Evolutionary conservation across 1,140 invertebrate species (phyloP).

Genomic region (fruit fly (Drosophila melanogaster)): Release_6_plus_ISO1_MT NC_004354.4:16934501-16935000

Average conservation of each 20-base stretch:
- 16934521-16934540: not conserved
- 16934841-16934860: not conserved
- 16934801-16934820: not conserved
- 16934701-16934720: not conserved
- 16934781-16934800: not conserved
- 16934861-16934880: conserved; percentile 89
- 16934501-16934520: not conserved
- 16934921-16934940: conserved; percentile 88
- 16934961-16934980: conserved; percentile 87
- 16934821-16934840: not conserved
- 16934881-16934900: conserved; percentile 87
- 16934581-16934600: conserved; percentile 1
- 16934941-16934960: conserved; percentile 93
- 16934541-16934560: not conserved
- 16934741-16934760: too few species aligned
- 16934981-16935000: conserved; percentile 91
- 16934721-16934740: conserved; percentile 2
- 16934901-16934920: conserved; percentile 84
- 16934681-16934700: not conserved
- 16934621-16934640: conserved; percentile 29
- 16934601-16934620: conserved; percentile 23
- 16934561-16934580: conserved; percentile 14
- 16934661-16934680: conserved; percentile 4
- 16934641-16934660: conserved; percentile 12
- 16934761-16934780: too few species aligned